These are phyloP conservation scores for Etia nguti DNA, from an alignment of 2,113 vertebrate species.

Conservation along the genomic window DNA sequence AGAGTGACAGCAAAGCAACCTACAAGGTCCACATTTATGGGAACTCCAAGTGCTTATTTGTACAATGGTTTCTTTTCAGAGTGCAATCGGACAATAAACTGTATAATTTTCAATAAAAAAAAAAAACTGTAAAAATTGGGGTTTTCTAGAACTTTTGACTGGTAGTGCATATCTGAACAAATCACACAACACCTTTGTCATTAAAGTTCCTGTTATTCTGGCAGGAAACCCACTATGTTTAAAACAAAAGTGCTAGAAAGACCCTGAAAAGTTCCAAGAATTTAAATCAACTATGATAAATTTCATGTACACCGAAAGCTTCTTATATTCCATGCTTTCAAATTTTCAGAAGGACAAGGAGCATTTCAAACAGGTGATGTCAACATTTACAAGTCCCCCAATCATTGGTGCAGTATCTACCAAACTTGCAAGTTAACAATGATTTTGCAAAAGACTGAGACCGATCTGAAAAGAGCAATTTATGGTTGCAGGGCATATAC, in stretches of 20 bases:
- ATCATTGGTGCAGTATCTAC: accelerated
- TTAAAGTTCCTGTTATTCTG: neutral
- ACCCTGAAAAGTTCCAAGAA: neutral
- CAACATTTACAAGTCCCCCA: neutral
- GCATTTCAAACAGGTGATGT: neutral
- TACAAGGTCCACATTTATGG: neutral
- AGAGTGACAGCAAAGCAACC: neutral
- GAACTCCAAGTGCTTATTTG: neutral
- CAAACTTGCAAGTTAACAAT: neutral
- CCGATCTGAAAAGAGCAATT: too few species aligned
- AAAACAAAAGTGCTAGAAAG: accelerated
- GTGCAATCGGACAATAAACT: neutral
- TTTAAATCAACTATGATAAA: too few species aligned
- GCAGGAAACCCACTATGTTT: neutral
- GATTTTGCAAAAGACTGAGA: neutral
- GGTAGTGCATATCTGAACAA: neutral
- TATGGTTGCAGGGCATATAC: too few species aligned
- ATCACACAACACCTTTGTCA: neutral
- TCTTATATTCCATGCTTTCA: too few species aligned
- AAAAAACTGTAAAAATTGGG: neutral
- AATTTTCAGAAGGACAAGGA: neutral
- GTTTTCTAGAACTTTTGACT: neutral
- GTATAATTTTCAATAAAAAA: neutral
- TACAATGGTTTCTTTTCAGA: neutral
- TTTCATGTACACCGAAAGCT: too few species aligned